A percentile compares a stretch with the other conserved stretches of the same genome.
These are phyloP conservation scores for Belgica antarctica DNA, from an alignment of 2,888 invertebrate species.

Conservation along the genomic window DNA sequence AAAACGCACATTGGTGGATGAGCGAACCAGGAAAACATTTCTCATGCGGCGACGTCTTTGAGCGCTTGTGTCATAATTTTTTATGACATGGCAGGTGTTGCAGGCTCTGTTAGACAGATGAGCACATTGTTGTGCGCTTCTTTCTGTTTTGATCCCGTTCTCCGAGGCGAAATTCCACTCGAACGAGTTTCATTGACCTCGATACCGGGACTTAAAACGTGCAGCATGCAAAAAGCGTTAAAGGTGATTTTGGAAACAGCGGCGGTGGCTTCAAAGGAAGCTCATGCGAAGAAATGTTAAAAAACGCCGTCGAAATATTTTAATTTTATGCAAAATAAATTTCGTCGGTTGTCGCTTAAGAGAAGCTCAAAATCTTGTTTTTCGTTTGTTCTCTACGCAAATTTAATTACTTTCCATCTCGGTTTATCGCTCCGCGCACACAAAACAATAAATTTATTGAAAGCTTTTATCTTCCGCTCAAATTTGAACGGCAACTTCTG, in stretches of 20 bases:
- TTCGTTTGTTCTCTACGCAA: too few species aligned
- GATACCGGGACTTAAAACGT: not conserved
- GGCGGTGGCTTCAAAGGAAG: constrained; percentile 13
- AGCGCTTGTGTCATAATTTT: constrained; percentile 19
- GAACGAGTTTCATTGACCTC: not conserved
- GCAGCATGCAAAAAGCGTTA: not conserved
- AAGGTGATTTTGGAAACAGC: not conserved
- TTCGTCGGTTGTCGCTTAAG: constrained; percentile 12
- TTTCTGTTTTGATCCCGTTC: not conserved
- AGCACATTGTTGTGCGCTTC: not conserved
- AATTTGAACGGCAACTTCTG: not conserved
- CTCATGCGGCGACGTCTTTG: not conserved
- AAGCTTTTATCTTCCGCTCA: not conserved
- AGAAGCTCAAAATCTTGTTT: not conserved
- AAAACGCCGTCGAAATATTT: constrained; percentile 27
- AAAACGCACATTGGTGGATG: not conserved
- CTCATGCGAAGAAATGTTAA: too few species aligned
- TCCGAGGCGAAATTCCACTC: too few species aligned
- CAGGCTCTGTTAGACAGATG: constrained; percentile 1
- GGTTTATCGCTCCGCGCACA: not conserved
- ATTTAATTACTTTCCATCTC: constrained; percentile 7
- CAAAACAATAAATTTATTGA: not conserved
- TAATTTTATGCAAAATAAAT: constrained; percentile 42
- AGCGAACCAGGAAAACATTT: constrained; percentile 17
- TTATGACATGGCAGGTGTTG: constrained; percentile 20